phyloP scores from a whole-genome alignment of 2,888 invertebrate species.

The Patella ulyssiponensis region DNA sequence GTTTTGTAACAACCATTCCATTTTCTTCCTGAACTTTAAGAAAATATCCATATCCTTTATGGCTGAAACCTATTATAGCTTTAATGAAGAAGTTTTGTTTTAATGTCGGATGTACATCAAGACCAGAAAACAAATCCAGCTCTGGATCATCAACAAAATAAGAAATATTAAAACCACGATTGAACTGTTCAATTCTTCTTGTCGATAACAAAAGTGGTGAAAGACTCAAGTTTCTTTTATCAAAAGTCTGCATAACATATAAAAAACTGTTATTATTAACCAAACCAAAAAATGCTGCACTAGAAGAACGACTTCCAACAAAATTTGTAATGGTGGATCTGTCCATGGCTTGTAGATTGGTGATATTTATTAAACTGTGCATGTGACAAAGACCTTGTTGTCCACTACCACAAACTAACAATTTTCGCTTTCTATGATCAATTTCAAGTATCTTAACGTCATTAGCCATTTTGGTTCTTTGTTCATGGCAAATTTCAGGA shows the following conservation, averaged over 20 bases:
- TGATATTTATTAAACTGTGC: slow-evolving; percentile 37
- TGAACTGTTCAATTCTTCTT: slow-evolving; percentile 21
- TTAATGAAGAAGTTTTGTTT: slow-evolving; percentile 43
- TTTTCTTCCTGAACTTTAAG: slow-evolving; percentile 54
- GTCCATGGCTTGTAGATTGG: slow-evolving; percentile 18
- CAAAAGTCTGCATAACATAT: slow-evolving; percentile 48
- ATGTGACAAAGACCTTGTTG: slow-evolving; percentile 47
- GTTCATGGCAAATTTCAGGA: slow-evolving; percentile 9
- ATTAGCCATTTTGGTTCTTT: slow-evolving; percentile 32
- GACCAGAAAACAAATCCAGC: slow-evolving; percentile 19
- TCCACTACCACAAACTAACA: slow-evolving; percentile 50
- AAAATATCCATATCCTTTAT: slow-evolving; percentile 60
- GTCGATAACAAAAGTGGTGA: slow-evolving; percentile 41
- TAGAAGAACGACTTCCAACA: slow-evolving; percentile 34
- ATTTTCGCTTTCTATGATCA: slow-evolving; percentile 30
- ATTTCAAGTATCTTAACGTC: slow-evolving; percentile 45
- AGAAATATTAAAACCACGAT: slow-evolving; percentile 15
- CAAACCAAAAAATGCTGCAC: slow-evolving; percentile 22
- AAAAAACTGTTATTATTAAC: slow-evolving; percentile 21
- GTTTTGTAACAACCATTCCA: slow-evolving; percentile 49
- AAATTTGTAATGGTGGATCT: slow-evolving; percentile 16
- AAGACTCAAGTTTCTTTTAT: slow-evolving; percentile 33
- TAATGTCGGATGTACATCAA: slow-evolving; percentile 20
- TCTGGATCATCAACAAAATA: slow-evolving; percentile 9
- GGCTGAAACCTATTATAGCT: slow-evolving; percentile 62